These are phyloP conservation scores for Aphaenogaster rudis DNA, from an alignment of 1,140 invertebrate genomes.

Conservation along the genomic window DNA sequence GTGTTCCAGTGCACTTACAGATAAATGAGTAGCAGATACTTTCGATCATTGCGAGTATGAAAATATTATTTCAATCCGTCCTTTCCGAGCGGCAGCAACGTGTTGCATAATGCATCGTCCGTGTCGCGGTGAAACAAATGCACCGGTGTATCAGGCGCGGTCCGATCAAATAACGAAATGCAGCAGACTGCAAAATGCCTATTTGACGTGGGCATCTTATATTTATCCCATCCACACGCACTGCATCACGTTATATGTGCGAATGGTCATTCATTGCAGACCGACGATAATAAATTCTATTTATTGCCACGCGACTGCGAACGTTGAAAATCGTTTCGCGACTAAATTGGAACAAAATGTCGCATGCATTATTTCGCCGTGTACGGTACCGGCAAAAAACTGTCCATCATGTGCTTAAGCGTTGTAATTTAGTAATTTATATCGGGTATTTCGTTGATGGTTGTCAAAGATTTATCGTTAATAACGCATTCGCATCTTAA, in stretches of 20 bases:
- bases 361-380: constrained; percentile 22
- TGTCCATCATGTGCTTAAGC: not conserved
- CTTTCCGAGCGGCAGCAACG: not conserved
- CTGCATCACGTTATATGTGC: not conserved
- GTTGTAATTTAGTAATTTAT: constrained; percentile 16
- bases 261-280: constrained; percentile 13
- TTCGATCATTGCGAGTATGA: constrained; percentile 33
- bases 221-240: constrained; percentile 1
- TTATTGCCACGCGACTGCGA: constrained; percentile 25
- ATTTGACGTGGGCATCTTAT: constrained; percentile 44
- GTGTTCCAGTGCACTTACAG: not conserved
- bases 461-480: not conserved
- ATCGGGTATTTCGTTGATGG: not conserved
- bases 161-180: constrained; percentile 38
- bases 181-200: constrained; percentile 25
- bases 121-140: constrained; percentile 32
- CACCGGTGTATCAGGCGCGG: not conserved
- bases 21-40: not conserved
- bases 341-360: constrained; percentile 46
- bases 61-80: constrained; percentile 42
- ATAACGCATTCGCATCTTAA: not conserved
- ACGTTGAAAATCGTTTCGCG: constrained; percentile 49
- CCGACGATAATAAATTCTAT: constrained; percentile 55
- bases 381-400: not conserved
- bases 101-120: constrained; percentile 59